Evolutionary conservation across 2,888 invertebrate species (phyloP), one percentile per base, ranked within the genome.

Genomic region (Mythimna impura): DNA sequence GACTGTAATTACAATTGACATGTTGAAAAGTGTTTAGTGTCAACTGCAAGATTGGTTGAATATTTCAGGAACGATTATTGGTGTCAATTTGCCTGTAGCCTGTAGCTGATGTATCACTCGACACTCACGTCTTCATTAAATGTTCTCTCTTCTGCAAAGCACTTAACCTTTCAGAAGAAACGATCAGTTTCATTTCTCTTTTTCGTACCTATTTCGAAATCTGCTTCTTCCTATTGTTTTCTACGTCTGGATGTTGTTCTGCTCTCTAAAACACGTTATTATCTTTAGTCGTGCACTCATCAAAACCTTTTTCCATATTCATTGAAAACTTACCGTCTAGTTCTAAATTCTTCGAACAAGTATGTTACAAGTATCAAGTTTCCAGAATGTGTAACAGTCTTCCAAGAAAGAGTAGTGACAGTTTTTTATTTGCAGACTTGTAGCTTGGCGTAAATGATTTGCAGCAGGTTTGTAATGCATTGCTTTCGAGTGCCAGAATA

Each of bases 1-100:
- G 54, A 14, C 50, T 67, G 54, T 73, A 72, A 82, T 82, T 70
- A 69, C 64, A 4, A 22, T 54, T 12, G 9, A n/a, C 47, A 40
- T 54, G 66, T 67, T 61, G 70, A 22, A 36, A 50, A 73, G 61
- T 68, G 65, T 80, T 78, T 80, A 80, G 75, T 61, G 64, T 67
- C 67, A 64, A 55, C 54, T 63, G 30, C 47, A 54, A 73, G 80
- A 66, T 50, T 3, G 20, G 22, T 61, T 77, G 5, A 47, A 10
- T 65, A 54, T 74, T 47, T 34, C 20, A 12, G 63, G 54, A 67
- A 67, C 54, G 64, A 64, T 64, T 54, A 64, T 60, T 50, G 52
- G 60, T 50, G 63, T 73, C 73, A 58, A 63, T 73, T 73, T 66
- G 22, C 47, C 63, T 63, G n/a, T 47, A 30, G 22, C 47, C 63